These are phyloP conservation scores for Bubo blakistoni DNA, from an alignment of 2,113 vertebrate genomes.

Conservation along the genomic window DNA sequence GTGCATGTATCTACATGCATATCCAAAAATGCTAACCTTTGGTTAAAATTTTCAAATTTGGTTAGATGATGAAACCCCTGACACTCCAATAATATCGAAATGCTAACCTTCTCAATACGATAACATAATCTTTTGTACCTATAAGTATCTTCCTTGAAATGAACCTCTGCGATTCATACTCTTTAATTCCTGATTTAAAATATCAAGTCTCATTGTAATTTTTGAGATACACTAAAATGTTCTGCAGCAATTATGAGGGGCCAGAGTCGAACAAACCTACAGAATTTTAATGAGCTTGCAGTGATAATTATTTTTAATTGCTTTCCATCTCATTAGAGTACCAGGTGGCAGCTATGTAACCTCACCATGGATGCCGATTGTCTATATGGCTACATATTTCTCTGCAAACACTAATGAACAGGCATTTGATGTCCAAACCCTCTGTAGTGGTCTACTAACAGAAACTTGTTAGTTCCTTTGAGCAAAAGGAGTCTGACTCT, in stretches of 20 bases:
- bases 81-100: neutral
- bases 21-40: neutral
- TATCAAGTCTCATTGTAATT: neutral
- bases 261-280: neutral
- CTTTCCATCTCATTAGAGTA: constrained; percentile 35
- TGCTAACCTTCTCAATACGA: neutral
- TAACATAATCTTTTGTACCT: neutral
- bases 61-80: neutral
- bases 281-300: constrained; percentile 43
- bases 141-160: neutral
- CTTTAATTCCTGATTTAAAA: neutral
- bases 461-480: neutral
- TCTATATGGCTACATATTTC: neutral
- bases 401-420: constrained; percentile 22
- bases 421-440: neutral
- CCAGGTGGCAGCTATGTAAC: constrained; percentile 45
- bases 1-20: neutral
- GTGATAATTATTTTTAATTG: constrained; percentile 67
- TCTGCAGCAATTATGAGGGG: constrained; percentile 2
- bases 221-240: constrained; percentile 6
- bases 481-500: neutral
- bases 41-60: neutral
- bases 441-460: neutral
- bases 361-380: neutral
- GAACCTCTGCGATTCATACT: neutral